Evolutionary conservation across 1,140 invertebrate species (phyloP).

Genomic region (Ceratosolen fusciceps): DNA sequence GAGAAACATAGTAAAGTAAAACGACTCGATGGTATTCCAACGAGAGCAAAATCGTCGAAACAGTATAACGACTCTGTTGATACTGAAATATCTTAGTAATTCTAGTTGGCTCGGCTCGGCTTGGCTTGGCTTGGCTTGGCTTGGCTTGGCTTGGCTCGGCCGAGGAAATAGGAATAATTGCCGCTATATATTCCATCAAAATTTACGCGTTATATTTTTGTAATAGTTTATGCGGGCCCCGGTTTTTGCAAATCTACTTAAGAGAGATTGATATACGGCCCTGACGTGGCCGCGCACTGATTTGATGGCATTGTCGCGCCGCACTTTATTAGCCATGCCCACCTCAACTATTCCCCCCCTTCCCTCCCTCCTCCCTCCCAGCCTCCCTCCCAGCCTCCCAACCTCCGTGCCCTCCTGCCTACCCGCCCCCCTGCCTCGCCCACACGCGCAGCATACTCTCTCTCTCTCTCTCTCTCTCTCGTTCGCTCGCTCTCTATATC

Average conservation of each 20-base stretch:
- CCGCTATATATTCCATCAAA: neutral
- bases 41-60: conserved; percentile 58
- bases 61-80: conserved; percentile 57
- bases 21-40: conserved; percentile 59
- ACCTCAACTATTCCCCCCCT: conserved; percentile 12
- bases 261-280: conserved; percentile 11
- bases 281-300: neutral
- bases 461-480: conserved; percentile 51
- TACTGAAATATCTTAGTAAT: conserved; percentile 59
- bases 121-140: neutral
- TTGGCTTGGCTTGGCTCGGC: neutral
- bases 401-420: conserved; percentile 57
- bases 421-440: too few species aligned
- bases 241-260: neutral
- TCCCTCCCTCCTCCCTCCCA: conserved; percentile 33
- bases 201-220: neutral
- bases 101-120: neutral
- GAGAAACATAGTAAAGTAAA: conserved; percentile 53
- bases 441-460: conserved; percentile 44
- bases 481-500: too few species aligned
- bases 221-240: neutral
- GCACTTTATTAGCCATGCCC: conserved; percentile 67
- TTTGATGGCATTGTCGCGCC: neutral
- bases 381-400: conserved; percentile 38
- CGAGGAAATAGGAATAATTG: neutral